Evolutionary conservation across 2,113 vertebrate species (phyloP).

Genomic region (Brienomyrus brachyistius): DNA sequence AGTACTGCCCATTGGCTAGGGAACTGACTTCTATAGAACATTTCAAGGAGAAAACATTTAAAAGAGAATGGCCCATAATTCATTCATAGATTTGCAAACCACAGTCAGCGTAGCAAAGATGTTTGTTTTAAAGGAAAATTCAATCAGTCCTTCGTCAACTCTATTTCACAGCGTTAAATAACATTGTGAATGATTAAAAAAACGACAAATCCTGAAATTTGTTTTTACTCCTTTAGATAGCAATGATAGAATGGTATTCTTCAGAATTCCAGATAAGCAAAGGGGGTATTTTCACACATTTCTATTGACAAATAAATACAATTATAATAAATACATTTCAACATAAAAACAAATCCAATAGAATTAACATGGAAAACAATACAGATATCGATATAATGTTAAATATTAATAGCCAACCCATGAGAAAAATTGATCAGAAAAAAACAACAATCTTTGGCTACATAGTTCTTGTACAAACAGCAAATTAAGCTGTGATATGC

Average conservation of each 20-base stretch:
- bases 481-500: not conserved
- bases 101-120: not conserved
- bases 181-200: not conserved
- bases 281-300: not conserved
- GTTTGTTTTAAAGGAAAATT: not conserved
- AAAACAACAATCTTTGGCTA: slow-evolving; percentile 59
- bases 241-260: not conserved
- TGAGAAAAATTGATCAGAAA: slow-evolving; percentile 46
- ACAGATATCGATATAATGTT: slow-evolving; percentile 36
- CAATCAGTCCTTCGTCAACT: not conserved
- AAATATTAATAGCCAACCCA: slow-evolving; percentile 31
- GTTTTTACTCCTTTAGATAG: not conserved
- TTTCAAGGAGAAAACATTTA: not conserved
- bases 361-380: slow-evolving; percentile 52
- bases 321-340: not conserved
- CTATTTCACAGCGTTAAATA: not conserved
- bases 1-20: slow-evolving; percentile 14
- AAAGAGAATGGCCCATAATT: not conserved
- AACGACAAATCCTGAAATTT: not conserved
- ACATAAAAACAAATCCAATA: slow-evolving; percentile 10
- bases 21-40: slow-evolving; percentile 5
- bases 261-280: not conserved
- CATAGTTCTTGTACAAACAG: slow-evolving; percentile 41
- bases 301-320: not conserved
- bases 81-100: not conserved